Percentiles rank a stretch among this genome's conserved stretches.
Conservation (phyloP, 2,797 vertebrate genomes). For the Dendrocincla fuliginosa region DNA sequence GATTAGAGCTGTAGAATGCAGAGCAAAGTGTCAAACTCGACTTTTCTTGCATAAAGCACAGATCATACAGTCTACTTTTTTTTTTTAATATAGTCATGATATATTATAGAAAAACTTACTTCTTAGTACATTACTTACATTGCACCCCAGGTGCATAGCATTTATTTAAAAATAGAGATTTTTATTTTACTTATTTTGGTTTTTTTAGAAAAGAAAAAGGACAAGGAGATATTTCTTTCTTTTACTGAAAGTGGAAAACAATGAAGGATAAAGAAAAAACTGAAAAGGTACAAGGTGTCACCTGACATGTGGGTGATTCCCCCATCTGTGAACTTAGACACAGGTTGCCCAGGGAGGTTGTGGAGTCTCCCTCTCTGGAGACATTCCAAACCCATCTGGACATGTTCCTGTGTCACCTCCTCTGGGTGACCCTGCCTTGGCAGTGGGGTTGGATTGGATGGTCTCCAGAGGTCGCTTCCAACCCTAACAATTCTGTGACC, state of each 20-base stretch:
- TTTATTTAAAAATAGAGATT: neutral
- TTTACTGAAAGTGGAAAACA: neutral
- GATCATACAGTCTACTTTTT: neutral
- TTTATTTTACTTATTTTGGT: too few species aligned
- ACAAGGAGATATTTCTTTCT: neutral
- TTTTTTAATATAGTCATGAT: neutral
- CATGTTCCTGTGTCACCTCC: neutral
- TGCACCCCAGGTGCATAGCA: neutral
- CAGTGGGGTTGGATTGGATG: neutral
- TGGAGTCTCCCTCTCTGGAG: neutral
- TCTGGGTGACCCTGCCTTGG: neutral
- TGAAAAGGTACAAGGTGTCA: neutral
- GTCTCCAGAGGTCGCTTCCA: neutral
- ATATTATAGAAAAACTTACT: neutral
- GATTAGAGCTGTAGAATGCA: neutral
- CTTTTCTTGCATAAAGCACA: neutral
- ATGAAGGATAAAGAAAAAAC: neutral
- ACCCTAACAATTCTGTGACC: neutral
- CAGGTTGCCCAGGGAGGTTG: neutral
- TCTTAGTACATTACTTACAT: neutral
- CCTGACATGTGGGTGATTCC: neutral
- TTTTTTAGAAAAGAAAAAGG: neutral
- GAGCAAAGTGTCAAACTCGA: neutral
- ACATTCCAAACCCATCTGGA: neutral
- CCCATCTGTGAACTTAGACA: neutral